These are phyloP conservation scores for Gallinago nigripennis DNA, from an alignment of 2,797 vertebrate species.

Conservation along the genomic window DNA sequence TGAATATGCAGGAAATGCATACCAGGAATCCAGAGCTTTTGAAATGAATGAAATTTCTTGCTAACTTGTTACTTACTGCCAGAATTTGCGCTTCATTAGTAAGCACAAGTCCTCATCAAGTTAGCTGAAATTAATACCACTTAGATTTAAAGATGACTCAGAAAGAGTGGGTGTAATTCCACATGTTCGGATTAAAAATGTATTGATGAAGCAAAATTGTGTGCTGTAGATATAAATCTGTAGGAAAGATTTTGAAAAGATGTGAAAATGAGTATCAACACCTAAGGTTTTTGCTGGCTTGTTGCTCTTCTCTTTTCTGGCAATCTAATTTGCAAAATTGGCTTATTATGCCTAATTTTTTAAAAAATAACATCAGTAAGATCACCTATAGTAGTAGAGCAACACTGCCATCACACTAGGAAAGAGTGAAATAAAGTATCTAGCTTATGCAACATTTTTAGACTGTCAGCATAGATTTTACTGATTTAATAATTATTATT, in stretches of 20 bases:
- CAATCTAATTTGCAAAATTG: background rate
- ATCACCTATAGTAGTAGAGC: background rate
- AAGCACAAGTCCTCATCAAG: constrained; percentile 27
- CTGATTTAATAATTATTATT: background rate
- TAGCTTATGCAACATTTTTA: background rate
- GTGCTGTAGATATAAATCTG: background rate
- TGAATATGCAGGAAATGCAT: constrained; percentile 69
- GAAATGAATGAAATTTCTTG: constrained; percentile 57
- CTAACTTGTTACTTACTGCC: constrained; percentile 39
- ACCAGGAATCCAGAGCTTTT: constrained; percentile 29
- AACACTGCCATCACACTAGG: background rate
- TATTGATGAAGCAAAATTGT: background rate
- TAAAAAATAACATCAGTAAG: background rate
- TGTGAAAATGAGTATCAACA: background rate
- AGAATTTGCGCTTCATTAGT: constrained; percentile 51
- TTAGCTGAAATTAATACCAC: constrained; percentile 40
- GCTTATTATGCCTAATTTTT: background rate
- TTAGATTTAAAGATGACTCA: constrained; percentile 41
- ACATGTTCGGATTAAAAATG: background rate
- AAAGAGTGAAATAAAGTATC: background rate
- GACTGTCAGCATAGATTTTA: background rate
- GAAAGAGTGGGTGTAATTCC: constrained; percentile 20
- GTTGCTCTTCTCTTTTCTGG: background rate
- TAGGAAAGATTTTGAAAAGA: background rate
- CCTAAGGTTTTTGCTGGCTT: background rate